These are phyloP conservation scores for Diadegma fenestrale DNA, from an alignment of 2,888 invertebrate genomes.

Conservation along the genomic window DNA sequence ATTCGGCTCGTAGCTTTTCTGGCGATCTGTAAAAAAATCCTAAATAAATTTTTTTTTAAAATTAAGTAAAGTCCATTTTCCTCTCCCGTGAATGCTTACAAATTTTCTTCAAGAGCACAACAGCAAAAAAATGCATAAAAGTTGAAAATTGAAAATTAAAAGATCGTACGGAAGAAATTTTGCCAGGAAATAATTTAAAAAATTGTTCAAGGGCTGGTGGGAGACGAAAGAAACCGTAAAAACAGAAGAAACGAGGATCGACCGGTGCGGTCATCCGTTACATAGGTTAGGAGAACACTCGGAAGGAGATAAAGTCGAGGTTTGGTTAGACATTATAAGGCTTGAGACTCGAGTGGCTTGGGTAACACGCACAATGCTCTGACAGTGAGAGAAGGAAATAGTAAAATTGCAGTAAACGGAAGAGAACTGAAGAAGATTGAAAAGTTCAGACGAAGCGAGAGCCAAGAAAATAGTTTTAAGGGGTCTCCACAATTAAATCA, in stretches of 20 bases:
- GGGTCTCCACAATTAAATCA: slow-evolving; percentile 11
- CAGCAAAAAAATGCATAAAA: too few species aligned
- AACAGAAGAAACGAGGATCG: slow-evolving; percentile 49
- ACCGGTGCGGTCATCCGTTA: slow-evolving; percentile 45
- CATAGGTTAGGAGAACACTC: slow-evolving; percentile 43
- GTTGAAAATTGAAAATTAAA: neutral
- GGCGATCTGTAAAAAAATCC: too few species aligned
- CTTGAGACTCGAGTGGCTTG: slow-evolving; percentile 42
- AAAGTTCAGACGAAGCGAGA: slow-evolving; percentile 25
- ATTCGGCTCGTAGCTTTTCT: too few species aligned
- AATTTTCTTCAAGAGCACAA: too few species aligned
- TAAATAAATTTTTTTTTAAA: too few species aligned
- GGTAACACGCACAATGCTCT: slow-evolving; percentile 32
- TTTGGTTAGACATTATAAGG: slow-evolving; percentile 56
- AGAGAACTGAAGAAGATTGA: slow-evolving; percentile 18
- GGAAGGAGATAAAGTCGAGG: slow-evolving; percentile 43
- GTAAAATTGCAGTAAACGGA: slow-evolving; percentile 9
- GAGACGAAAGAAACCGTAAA: slow-evolving; percentile 7
- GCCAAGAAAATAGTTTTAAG: slow-evolving; percentile 21
- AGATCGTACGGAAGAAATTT: slow-evolving; percentile 25
- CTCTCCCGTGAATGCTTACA: too few species aligned
- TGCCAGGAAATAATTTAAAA: slow-evolving; percentile 10
- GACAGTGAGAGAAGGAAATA: slow-evolving; percentile 24
- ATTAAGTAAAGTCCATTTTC: too few species aligned
- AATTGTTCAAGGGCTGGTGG: neutral